Evolutionary conservation across 2,888 invertebrate genomes (phyloP).

Genomic region (Erpobdella octoculata): DNA sequence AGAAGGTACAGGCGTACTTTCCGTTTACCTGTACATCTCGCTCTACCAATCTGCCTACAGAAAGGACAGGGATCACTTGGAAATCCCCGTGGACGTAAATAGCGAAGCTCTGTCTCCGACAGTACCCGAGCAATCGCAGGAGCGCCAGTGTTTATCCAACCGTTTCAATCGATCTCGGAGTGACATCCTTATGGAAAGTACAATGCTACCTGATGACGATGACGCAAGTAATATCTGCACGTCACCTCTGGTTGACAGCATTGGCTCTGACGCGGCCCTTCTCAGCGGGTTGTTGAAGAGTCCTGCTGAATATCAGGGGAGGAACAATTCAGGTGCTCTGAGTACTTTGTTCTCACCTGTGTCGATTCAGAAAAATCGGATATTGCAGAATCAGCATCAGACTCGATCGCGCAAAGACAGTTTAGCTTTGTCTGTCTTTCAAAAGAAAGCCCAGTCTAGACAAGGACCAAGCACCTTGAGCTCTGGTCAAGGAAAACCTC

Average conservation of each 20-base stretch:
- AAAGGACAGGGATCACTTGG: conserved; percentile 46
- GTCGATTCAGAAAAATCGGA: not conserved
- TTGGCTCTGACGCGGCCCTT: not conserved
- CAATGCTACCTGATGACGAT: not conserved
- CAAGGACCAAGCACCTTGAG: not conserved
- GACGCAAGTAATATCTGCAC: not conserved
- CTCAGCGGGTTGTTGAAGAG: no score
- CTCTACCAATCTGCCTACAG: conserved; percentile 49
- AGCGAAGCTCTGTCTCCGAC: conserved; percentile 17
- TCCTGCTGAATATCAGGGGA: no score
- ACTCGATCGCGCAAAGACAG: not conserved
- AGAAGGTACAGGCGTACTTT: conserved; percentile 51
- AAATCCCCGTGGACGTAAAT: conserved; percentile 22
- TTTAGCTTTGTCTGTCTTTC: not conserved
- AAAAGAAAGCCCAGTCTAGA: not conserved
- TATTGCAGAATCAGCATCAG: not conserved
- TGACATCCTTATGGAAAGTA: not conserved
- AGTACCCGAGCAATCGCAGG: not conserved
- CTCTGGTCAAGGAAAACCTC: no score
- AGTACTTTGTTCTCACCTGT: not conserved
- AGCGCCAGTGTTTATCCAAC: not conserved
- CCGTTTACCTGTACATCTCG: conserved; percentile 51
- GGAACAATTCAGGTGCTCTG: not conserved
- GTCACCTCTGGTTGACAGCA: not conserved
- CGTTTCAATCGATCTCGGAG: no score